A percentile compares a stretch with the other conserved stretches of the same genome.
These are phyloP conservation scores for Gari tellinella DNA, from an alignment of 2,888 invertebrate genomes.

Conservation along the genomic window DNA sequence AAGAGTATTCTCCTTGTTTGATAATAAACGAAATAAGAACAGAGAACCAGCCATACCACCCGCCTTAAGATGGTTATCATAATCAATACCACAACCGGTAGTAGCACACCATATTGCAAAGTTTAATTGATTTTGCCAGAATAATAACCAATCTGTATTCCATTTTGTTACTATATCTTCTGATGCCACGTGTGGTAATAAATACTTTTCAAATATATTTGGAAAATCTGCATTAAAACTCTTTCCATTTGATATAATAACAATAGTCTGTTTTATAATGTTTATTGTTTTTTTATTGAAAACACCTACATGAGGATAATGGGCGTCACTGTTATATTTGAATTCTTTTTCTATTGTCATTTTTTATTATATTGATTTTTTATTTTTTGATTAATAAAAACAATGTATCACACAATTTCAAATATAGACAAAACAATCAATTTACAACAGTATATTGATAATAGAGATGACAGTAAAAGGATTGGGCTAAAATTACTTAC, in stretches of 20 bases:
- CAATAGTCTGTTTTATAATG: conserved; percentile 26
- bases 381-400: too few species aligned
- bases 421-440: conserved; percentile 30
- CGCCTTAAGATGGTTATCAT: conserved; percentile 20
- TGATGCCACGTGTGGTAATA: conserved; percentile 19
- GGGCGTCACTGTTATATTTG: conserved; percentile 10
- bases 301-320: conserved; percentile 5
- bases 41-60: conserved; percentile 13
- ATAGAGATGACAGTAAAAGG: conserved; percentile 26
- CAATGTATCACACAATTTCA: conserved; percentile 22
- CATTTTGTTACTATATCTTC: conserved; percentile 14
- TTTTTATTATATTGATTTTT: conserved; percentile 11
- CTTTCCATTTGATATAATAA: conserved; percentile 28
- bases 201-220: conserved; percentile 28
- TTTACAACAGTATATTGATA: conserved; percentile 43
- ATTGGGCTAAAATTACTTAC: conserved; percentile 40
- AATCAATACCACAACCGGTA: conserved; percentile 31
- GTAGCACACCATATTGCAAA: conserved; percentile 40
- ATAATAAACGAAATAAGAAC: conserved; percentile 20
- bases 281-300: conserved; percentile 10
- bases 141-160: conserved; percentile 28
- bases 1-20: conserved; percentile 20
- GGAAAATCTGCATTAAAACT: conserved; percentile 22
- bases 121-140: conserved; percentile 45
- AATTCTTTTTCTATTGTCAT: conserved; percentile 22